phyloP scores from a whole-genome alignment of 2,113 vertebrate genomes.

The Hassar affinis region DNA sequence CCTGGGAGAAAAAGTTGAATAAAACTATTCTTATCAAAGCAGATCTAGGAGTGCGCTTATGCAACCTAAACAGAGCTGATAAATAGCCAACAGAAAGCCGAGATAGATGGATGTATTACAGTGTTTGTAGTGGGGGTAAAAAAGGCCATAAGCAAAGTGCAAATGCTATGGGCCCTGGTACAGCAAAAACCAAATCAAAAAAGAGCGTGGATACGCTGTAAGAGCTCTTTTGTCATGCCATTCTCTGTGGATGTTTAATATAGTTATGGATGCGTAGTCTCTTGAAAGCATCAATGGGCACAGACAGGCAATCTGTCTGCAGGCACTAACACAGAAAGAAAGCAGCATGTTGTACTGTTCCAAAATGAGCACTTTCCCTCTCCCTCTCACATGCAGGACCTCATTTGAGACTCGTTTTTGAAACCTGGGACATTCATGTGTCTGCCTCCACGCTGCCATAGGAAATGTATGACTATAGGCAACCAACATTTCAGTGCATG shows the following conservation, averaged over 20 bases:
- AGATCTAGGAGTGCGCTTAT: not conserved
- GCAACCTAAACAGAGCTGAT: not conserved
- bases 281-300: not conserved
- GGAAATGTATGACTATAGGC: constrained; percentile 5
- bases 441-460: not conserved
- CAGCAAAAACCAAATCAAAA: constrained; percentile 17
- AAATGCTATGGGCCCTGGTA: not conserved
- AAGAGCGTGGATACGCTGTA: not conserved
- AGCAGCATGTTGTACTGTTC: constrained; percentile 6
- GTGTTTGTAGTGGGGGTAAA: not conserved
- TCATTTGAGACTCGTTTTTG: not conserved
- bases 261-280: not conserved
- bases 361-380: not conserved
- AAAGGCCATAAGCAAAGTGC: constrained; percentile 1
- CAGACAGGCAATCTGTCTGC: not conserved
- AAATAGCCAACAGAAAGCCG: constrained; percentile 5
- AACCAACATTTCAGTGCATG: not conserved
- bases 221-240: constrained; percentile 3
- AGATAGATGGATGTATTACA: not conserved
- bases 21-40: not conserved
- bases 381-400: too few relatives aligned
- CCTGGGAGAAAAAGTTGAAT: constrained; percentile 62
- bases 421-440: not conserved
- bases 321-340: constrained; percentile 8
- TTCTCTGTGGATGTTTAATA: constrained; percentile 19